Conservation (phyloP, 2,113 vertebrate genomes). For the Emydocephalus ijimae region DNA sequence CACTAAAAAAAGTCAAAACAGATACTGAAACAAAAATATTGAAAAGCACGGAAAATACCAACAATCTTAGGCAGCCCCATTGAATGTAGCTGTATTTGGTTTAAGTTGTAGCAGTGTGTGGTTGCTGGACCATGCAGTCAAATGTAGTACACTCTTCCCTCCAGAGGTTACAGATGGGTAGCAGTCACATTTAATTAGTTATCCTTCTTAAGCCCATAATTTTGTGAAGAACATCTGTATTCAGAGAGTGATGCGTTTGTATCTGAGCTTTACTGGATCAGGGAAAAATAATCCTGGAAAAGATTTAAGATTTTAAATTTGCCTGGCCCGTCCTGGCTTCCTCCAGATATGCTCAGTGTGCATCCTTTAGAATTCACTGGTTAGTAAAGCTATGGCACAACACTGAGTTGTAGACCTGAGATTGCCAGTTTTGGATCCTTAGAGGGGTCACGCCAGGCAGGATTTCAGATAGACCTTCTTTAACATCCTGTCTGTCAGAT, state of each 20-base stretch:
- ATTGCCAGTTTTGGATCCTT: not conserved
- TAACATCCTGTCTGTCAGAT: not conserved
- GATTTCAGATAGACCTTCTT: not conserved
- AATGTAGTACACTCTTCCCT: not conserved
- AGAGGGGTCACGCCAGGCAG: not conserved
- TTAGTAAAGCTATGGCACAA: not conserved
- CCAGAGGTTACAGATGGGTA: not conserved
- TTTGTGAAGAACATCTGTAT: not conserved
- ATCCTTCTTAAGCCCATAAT: not conserved
- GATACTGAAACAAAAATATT: not conserved
- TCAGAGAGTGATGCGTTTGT: not conserved
- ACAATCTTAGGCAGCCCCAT: not conserved
- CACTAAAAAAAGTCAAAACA: not conserved
- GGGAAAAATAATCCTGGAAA: not conserved
- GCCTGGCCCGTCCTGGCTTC: not conserved
- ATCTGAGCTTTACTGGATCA: not conserved
- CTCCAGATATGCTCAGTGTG: not conserved
- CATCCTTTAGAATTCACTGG: not conserved
- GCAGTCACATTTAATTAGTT: not conserved
- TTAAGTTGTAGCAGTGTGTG: not conserved
- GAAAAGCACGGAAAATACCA: not conserved
- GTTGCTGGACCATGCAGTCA: not conserved
- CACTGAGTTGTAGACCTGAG: not conserved
- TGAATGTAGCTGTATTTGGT: not conserved
- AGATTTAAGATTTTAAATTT: not conserved